Percentiles rank a stretch among this genome's conserved stretches.
phyloP scores from a whole-genome alignment of 2,797 vertebrate species.

The Antennarius maculatus region DNA sequence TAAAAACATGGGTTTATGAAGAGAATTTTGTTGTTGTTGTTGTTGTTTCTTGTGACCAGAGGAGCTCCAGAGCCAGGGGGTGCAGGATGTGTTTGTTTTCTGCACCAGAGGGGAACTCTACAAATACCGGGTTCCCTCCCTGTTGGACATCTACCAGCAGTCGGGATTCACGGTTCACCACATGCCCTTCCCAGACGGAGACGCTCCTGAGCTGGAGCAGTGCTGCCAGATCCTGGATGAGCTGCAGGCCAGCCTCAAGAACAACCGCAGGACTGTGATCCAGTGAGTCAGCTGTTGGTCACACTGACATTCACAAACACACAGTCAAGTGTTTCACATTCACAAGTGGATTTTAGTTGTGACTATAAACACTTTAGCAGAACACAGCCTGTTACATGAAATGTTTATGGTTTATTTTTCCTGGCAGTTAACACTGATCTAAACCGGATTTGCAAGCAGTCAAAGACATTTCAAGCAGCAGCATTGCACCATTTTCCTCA shows the following conservation, averaged over 20 bases:
- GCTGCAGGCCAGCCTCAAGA: slow-evolving; percentile 83
- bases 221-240: slow-evolving; percentile 87
- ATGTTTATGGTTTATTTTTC: too few relatives aligned
- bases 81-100: slow-evolving; percentile 91
- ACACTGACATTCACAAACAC: too few relatives aligned
- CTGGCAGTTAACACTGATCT: too few relatives aligned
- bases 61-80: slow-evolving; percentile 85
- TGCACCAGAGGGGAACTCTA: slow-evolving; percentile 89
- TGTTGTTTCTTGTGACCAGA: slow-evolving; percentile 71
- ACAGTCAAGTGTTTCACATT: too few relatives aligned
- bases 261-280: slow-evolving; percentile 83
- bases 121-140: slow-evolving; percentile 88
- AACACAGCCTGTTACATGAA: neutral
- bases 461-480: too few relatives aligned
- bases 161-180: slow-evolving; percentile 85
- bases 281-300: slow-evolving; percentile 79
- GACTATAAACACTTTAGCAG: neutral
- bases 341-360: too few relatives aligned
- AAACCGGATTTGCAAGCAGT: neutral
- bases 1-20: too few relatives aligned
- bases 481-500: too few relatives aligned
- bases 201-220: slow-evolving; percentile 81
- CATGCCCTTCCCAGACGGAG: slow-evolving; percentile 86
- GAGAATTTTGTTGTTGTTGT: neutral
- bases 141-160: slow-evolving; percentile 85